These are phyloP conservation scores for Rissa tridactyla DNA, from an alignment of 2,113 vertebrate species.

Conservation along the genomic window DNA sequence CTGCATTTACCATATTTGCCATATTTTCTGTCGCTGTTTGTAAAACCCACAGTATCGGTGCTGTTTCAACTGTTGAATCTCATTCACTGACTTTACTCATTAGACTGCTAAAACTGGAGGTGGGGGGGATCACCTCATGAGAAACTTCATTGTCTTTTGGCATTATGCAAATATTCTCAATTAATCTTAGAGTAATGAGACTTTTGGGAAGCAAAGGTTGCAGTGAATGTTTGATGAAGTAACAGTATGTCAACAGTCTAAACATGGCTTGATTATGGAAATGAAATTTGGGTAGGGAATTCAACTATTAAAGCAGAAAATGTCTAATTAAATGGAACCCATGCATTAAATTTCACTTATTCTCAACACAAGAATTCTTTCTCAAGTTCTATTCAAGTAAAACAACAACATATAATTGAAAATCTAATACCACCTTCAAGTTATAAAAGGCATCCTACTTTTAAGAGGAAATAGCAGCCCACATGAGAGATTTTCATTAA, in stretches of 20 bases:
- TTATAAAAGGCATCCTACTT: slow-evolving; percentile 17
- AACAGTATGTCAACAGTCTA: slow-evolving; percentile 32
- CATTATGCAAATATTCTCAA: slow-evolving; percentile 23
- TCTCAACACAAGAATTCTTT: slow-evolving; percentile 27
- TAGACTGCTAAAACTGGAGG: neutral
- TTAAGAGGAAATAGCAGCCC: slow-evolving; percentile 8
- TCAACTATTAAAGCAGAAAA: slow-evolving; percentile 67
- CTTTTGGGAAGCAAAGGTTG: slow-evolving; percentile 21
- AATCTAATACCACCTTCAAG: slow-evolving; percentile 44
- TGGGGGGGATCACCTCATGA: neutral
- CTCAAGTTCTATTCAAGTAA: slow-evolving; percentile 45
- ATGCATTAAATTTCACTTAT: slow-evolving; percentile 54
- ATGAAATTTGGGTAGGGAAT: slow-evolving; percentile 42
- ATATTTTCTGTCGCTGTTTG: neutral
- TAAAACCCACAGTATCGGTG: neutral
- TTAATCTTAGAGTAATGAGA: slow-evolving; percentile 33
- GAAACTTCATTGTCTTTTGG: neutral
- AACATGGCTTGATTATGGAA: slow-evolving; percentile 45
- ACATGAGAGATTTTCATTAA: neutral
- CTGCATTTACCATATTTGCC: neutral
- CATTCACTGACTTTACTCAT: neutral
- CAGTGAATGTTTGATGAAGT: slow-evolving; percentile 40
- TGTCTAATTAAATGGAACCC: slow-evolving; percentile 64
- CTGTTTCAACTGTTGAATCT: neutral
- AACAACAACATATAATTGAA: slow-evolving; percentile 60